Evolutionary conservation across 1,140 invertebrate species (phyloP), one percentile per base, ranked within the genome.

Genomic region (Chrysoperla carnea): DNA sequence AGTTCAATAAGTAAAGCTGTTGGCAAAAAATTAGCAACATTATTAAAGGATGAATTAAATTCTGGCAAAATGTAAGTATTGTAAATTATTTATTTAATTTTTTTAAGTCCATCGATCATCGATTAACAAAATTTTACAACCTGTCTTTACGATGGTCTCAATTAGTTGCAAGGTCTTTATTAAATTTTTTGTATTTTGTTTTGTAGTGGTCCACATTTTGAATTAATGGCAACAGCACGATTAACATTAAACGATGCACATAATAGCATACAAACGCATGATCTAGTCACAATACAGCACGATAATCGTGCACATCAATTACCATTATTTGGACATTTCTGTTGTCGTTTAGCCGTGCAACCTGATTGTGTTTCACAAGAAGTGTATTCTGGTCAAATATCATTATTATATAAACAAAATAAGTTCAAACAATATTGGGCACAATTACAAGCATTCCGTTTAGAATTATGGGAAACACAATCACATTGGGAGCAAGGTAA

Each of bases 321-420:
- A 43, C 78, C 79, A 12, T 54, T 83, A 14, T 83, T 82, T 56
- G 79, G 78, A 8, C 75, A 81, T 52, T 81, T 81, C 53, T 83
- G 79, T 51, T 81, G 76, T 58, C 72, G 77, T 37, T 58, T 83
- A 31, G 77, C 76, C 4, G 73, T 75, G 29, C 69, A 76, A 47
- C 78, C 79, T 6, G 66, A 77, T 39, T 77, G 71, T 55, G 57
- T 76, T 12, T 59, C 61, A 17, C 64, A 72, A 46, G 68, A 75
- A 42, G 55, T 67, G 33, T 62, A 63, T 44, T 61, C 67, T 9
- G 74, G 74, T 4, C 67, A 60, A 44, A 56, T 78, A 14, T 64
- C 56, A 48, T 37, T 75, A 36, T 61, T 63, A 46, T 14, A 15
- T 13, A 36, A 27, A 6, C 7, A 8, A 4, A 36, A 29, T 12